Conservation (phyloP, 2,113 vertebrate species). For the Brienomyrus brachyistius region DNA sequence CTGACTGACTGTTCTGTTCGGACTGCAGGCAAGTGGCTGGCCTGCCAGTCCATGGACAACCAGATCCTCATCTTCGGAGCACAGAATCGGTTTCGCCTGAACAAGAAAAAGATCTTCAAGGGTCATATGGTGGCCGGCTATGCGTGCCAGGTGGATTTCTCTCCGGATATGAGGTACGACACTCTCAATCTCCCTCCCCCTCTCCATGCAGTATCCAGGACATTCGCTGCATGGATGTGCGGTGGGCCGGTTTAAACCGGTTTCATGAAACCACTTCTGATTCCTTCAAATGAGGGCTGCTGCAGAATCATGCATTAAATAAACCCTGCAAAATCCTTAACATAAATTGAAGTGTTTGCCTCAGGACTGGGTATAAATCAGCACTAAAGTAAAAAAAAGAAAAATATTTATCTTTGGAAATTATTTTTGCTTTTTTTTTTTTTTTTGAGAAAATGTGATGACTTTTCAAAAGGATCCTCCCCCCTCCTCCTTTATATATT, state of each 20-base stretch:
- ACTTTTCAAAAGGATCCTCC: neutral
- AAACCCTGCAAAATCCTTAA: neutral
- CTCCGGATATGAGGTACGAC: constrained; percentile 93
- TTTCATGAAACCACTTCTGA: neutral
- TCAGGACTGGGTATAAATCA: neutral
- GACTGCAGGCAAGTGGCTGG: constrained; percentile 86
- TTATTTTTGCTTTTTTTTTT: neutral
- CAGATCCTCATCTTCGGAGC: constrained; percentile 98
- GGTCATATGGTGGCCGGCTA: constrained; percentile 99
- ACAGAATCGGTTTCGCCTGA: constrained; percentile 94
- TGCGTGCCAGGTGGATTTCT: constrained; percentile 97
- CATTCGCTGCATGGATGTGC: neutral
- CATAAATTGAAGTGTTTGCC: neutral
- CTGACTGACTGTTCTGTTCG: neutral
- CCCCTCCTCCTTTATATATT: neutral
- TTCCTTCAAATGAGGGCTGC: neutral
- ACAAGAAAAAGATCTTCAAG: constrained; percentile 99
- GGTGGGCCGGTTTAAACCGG: neutral
- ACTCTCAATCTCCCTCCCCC: neutral
- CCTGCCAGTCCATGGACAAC: constrained; percentile 98
- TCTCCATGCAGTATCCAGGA: neutral
- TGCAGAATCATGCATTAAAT: neutral
- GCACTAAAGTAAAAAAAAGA: neutral
- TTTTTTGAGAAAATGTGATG: neutral
- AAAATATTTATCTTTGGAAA: neutral